Percentiles rank a stretch among this genome's conserved stretches.
Conservation (phyloP, 2,797 vertebrate species). For the Coregonus sp. region DNA sequence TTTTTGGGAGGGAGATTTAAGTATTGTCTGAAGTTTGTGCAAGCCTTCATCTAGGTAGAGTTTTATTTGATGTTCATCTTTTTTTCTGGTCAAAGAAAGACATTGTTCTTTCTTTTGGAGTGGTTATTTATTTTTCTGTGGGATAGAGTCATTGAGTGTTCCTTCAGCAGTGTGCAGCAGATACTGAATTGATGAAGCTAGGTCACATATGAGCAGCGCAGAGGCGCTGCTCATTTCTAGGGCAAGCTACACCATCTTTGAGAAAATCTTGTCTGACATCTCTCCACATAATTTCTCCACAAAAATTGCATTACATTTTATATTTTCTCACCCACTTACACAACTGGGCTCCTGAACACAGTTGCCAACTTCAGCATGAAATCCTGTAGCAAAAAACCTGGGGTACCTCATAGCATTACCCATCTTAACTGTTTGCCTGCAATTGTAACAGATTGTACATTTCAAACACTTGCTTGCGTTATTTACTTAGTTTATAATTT, state of each 20-base stretch:
- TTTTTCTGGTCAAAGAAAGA: conserved; percentile 17
- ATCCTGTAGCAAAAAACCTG: too few relatives aligned
- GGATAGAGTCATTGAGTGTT: conserved; percentile 8
- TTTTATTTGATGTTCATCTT: conserved; percentile 28
- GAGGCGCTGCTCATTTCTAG: conserved; percentile 38
- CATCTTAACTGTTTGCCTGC: too few relatives aligned
- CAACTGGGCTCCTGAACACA: background rate
- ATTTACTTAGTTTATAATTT: too few relatives aligned
- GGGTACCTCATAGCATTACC: too few relatives aligned
- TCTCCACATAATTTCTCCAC: conserved; percentile 13
- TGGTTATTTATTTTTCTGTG: background rate
- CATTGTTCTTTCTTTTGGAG: background rate
- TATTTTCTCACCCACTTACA: background rate
- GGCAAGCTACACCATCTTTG: conserved; percentile 31
- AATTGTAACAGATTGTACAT: too few relatives aligned
- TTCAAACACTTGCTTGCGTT: too few relatives aligned
- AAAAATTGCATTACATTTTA: background rate
- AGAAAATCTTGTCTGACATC: conserved; percentile 21
- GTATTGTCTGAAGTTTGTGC: conserved; percentile 26
- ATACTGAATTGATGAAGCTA: conserved; percentile 12
- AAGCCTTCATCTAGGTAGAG: conserved; percentile 23
- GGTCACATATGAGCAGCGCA: conserved; percentile 34
- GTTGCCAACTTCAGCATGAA: background rate
- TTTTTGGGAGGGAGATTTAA: conserved; percentile 26
- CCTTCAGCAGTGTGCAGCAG: background rate